Conservation (phyloP, 1,140 invertebrate genomes). For the Temnothorax curvispinosus region DNA sequence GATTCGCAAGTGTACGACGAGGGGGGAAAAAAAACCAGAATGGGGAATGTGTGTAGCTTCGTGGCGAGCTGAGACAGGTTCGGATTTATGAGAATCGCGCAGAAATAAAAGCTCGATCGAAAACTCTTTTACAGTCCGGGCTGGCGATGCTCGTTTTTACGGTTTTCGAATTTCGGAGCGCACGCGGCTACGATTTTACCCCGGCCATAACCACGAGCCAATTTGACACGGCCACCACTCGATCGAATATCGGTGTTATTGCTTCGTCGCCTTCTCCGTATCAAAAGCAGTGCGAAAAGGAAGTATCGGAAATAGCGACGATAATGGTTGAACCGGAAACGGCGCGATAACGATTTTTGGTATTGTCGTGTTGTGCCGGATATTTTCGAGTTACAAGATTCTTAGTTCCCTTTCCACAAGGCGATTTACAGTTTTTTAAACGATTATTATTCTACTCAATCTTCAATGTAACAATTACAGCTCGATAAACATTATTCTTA, state of each 20-base stretch:
- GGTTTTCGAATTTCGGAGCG: constrained; percentile 36
- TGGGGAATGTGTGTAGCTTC: background rate
- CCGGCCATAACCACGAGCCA: background rate
- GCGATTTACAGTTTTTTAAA: background rate
- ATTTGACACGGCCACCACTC: constrained; percentile 14
- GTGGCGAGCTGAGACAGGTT: constrained; percentile 28
- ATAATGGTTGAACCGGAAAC: constrained; percentile 36
- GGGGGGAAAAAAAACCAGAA: background rate
- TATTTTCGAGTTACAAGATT: constrained; percentile 21
- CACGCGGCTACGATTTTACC: background rate
- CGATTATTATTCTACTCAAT: background rate
- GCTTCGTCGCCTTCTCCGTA: constrained; percentile 37
- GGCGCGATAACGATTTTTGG: constrained; percentile 27
- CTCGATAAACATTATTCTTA: background rate
- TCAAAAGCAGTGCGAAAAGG: constrained; percentile 42
- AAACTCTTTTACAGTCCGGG: constrained; percentile 66
- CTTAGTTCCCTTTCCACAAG: background rate
- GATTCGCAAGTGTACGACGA: background rate
- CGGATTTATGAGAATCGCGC: constrained; percentile 76
- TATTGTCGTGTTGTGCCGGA: background rate
- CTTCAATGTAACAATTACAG: background rate
- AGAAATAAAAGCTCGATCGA: constrained; percentile 66
- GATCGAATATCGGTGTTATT: constrained; percentile 54
- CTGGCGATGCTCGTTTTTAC: constrained; percentile 35
- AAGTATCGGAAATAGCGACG: constrained; percentile 48